Base-by-base conservation (phyloP, 2,113 vertebrate genomes). In the Neotragus pygmaeus region DNA sequence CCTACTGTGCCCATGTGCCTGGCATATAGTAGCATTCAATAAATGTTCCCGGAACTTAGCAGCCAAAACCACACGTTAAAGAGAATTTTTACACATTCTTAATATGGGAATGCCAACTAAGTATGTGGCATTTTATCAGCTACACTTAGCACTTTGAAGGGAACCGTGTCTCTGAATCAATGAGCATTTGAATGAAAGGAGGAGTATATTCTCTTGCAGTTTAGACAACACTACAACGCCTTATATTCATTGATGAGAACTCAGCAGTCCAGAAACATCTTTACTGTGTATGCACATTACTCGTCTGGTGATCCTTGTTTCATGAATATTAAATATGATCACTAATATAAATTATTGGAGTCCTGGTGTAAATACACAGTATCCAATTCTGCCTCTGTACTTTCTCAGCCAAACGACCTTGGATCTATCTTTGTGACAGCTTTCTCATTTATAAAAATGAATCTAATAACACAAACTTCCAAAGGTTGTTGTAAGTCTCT, bases 41-140 rank as follows among this genome's bases (percentile, higher is more conserved):
- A 97, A 90, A 85, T 55, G 49, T 93, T 93, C 88, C 90, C 77
- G 60, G 84, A 97, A 97, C 10, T 82, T 84, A 57, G 90, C 51
- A 90, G 90, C 88, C 92, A 62, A 97, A 97, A 96, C 90, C 90
- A 95, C 95, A 97, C 77, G 92, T 47, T 94, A 94, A 90, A 84
- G 83, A 96, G 58, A 97, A 90, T 21, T 96, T 95, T 92, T 90
- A 88, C 81, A 77, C 73, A 77, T 36, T 16, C 49, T 70, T 88
- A 90, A 73, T 25, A 51, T 5, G 58, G 82, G 57, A 95, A 93
- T 30, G 51, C 55, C 11, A 39, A 77, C 75, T 55, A 83, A 93
- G 73, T 43, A 55, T 58, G n/a, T 47, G 93, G 62, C 80, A 77
- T 88, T 93, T 94, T 96, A 92, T 92, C 90, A 88, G 87, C 33